Evolutionary conservation across 1,140 invertebrate species (phyloP).

Genomic region (Ceratina australensis): DNA sequence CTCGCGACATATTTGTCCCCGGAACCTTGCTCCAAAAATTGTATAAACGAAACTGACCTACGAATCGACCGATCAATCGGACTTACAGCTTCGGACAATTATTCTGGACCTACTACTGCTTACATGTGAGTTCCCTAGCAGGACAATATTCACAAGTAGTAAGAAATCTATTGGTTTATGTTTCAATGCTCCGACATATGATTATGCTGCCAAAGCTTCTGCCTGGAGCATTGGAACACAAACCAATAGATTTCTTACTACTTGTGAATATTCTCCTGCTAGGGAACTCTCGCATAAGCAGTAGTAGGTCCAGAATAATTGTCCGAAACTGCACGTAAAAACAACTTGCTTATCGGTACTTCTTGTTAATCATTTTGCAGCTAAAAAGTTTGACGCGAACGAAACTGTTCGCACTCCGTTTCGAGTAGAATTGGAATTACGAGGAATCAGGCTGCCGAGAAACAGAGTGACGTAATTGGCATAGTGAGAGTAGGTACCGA

Average conservation of each 20-base stretch:
- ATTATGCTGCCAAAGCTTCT: too few species aligned
- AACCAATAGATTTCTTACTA: too few species aligned
- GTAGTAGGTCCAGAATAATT: too few species aligned
- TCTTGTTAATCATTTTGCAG: slow-evolving; percentile 13
- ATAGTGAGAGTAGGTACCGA: slow-evolving; percentile 41
- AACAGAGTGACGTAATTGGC: slow-evolving; percentile 25
- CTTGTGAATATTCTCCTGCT: too few species aligned
- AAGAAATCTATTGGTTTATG: too few species aligned
- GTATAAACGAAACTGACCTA: background rate
- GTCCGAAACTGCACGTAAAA: background rate
- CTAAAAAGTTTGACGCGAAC: background rate
- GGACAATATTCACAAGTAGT: too few species aligned
- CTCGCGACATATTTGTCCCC: slow-evolving; percentile 23
- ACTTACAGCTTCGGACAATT: too few species aligned
- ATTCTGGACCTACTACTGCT: too few species aligned
- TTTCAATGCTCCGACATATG: too few species aligned
- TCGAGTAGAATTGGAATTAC: slow-evolving; percentile 5
- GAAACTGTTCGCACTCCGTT: background rate
- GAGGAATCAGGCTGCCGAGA: slow-evolving; percentile 3
- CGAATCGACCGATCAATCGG: background rate
- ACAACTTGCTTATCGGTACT: background rate
- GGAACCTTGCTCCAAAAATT: background rate
- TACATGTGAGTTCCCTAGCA: too few species aligned
- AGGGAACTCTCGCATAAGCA: too few species aligned
- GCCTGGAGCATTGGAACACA: too few species aligned